Percentiles rank a stretch among this genome's conserved stretches.
Conservation (phyloP, 2,797 vertebrate species). For the Fistularia commersonii region DNA sequence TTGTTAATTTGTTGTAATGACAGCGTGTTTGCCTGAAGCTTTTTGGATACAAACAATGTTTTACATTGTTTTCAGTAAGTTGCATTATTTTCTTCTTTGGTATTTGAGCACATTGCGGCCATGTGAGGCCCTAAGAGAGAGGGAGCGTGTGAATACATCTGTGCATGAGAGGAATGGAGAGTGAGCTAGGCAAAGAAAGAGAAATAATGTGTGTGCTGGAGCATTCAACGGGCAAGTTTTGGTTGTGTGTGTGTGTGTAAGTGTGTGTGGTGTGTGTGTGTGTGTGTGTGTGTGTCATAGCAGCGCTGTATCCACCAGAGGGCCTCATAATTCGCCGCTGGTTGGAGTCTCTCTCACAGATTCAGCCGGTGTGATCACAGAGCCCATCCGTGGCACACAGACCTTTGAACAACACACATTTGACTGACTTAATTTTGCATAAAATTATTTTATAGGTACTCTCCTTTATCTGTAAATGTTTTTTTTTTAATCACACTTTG, state of each 20-base stretch:
- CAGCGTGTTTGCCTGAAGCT: slow-evolving; percentile 23
- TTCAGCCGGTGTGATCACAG: too few species aligned
- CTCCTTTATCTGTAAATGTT: background rate
- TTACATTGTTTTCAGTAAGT: too few species aligned
- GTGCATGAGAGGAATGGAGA: slow-evolving; percentile 2
- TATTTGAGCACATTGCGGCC: slow-evolving; percentile 18
- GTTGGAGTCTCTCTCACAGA: too few species aligned
- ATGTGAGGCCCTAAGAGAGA: slow-evolving; percentile 9
- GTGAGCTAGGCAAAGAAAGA: slow-evolving; percentile 16
- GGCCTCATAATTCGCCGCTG: slow-evolving; percentile 87
- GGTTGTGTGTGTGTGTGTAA: slow-evolving; percentile 11
- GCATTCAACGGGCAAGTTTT: slow-evolving; percentile 27
- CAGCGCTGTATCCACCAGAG: slow-evolving; percentile 89
- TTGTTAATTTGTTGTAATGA: slow-evolving; percentile 36
- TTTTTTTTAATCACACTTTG: background rate
- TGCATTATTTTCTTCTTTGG: slow-evolving; percentile 12
- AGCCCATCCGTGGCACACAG: slow-evolving; percentile 34
- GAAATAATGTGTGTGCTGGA: slow-evolving; percentile 30
- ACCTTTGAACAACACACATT: slow-evolving; percentile 53
- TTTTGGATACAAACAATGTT: slow-evolving; percentile 30
- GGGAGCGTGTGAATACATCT: background rate
- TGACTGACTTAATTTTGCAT: slow-evolving; percentile 16
- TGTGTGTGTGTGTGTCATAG: slow-evolving; percentile 65
- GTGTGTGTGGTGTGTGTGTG: slow-evolving; percentile 10
- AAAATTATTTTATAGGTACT: slow-evolving; percentile 7